A percentile compares a stretch with the other conserved stretches of the same genome.
These are phyloP conservation scores for Uropetala carovei DNA, from an alignment of 2,888 invertebrate species.

Conservation along the genomic window DNA sequence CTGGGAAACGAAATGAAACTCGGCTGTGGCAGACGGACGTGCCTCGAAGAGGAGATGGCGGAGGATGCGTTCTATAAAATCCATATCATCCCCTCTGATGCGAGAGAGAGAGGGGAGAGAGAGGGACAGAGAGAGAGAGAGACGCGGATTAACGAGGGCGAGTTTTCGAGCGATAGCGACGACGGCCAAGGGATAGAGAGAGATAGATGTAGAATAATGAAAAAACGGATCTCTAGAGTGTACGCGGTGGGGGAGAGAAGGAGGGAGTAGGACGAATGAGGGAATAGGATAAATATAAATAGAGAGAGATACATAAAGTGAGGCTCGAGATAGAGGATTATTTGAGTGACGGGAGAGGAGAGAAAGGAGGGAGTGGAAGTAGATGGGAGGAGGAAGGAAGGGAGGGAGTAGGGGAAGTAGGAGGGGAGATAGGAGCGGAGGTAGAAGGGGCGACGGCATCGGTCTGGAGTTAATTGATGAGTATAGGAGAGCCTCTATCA, in stretches of 20 bases:
- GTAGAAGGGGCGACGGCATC: neutral
- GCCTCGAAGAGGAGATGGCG: neutral
- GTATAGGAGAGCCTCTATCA: no score
- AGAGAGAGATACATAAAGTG: neutral
- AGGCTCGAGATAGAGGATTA: neutral
- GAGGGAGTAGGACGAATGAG: neutral
- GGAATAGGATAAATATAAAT: neutral
- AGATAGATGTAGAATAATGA: neutral
- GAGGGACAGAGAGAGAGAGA: neutral
- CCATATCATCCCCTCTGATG: slow-evolving; percentile 1
- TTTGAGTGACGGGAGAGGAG: neutral
- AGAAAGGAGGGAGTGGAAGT: neutral
- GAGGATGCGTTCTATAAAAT: neutral
- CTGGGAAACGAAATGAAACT: neutral
- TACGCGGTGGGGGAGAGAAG: neutral
- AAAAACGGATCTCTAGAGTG: neutral
- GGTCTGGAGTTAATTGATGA: no score
- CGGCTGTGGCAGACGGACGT: neutral
- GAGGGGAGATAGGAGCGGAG: neutral
- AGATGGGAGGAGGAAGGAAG: neutral
- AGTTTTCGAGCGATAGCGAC: neutral
- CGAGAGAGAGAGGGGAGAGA: neutral
- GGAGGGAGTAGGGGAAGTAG: neutral
- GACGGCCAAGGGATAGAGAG: neutral
- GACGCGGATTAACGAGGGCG: neutral